These are phyloP conservation scores for Drosophila triauraria DNA, from an alignment of 1,140 invertebrate species.

Conservation along the genomic window DNA sequence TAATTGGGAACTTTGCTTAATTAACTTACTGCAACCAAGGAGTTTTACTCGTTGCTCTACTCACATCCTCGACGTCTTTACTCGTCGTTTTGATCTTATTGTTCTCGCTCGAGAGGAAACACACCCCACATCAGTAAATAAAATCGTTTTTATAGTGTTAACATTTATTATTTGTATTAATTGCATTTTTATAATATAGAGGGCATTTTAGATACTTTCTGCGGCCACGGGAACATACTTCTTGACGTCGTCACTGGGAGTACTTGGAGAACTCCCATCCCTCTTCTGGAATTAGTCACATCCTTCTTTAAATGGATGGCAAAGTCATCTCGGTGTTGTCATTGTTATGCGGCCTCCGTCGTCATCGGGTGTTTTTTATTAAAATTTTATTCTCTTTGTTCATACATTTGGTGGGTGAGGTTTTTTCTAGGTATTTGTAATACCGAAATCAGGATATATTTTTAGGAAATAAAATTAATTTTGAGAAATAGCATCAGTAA, in stretches of 20 bases:
- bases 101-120: too few species aligned
- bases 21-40: neutral
- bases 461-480: neutral
- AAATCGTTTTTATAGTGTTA: neutral
- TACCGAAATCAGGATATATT: slow-evolving; percentile 16
- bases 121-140: neutral
- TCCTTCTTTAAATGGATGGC: neutral
- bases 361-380: slow-evolving; percentile 26
- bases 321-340: neutral
- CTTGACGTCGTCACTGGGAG: neutral
- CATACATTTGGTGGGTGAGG: slow-evolving; percentile 79
- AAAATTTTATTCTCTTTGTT: slow-evolving; percentile 68
- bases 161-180: too few species aligned
- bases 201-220: too few species aligned
- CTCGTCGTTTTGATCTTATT: too few species aligned
- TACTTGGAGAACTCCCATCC: neutral
- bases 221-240: too few species aligned
- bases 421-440: slow-evolving; percentile 42
- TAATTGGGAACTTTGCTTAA: neutral
- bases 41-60: neutral
- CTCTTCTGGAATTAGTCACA: neutral
- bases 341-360: neutral
- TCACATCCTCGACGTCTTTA: too few species aligned
- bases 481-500: slow-evolving; percentile 49
- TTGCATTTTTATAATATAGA: too few species aligned